These are phyloP conservation scores for Pterophyllum scalare DNA, from an alignment of 2,113 vertebrate genomes.

Conservation along the genomic window DNA sequence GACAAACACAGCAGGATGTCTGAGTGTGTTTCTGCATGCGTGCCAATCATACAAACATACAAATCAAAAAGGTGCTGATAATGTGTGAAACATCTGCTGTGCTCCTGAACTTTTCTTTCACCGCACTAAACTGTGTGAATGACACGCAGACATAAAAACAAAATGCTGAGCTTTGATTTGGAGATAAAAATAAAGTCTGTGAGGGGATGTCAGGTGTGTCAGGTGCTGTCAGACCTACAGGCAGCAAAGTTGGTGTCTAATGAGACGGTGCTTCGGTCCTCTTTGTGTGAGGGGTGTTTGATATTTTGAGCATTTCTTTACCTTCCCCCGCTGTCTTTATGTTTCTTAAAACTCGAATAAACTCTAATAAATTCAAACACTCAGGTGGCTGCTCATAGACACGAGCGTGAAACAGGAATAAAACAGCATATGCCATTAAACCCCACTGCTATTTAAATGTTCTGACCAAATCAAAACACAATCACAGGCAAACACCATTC, in stretches of 20 bases:
- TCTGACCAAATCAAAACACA: too few species aligned
- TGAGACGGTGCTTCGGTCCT: not conserved
- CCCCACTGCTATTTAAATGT: too few species aligned
- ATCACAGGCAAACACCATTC: not conserved
- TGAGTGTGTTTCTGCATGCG: not conserved
- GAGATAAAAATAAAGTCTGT: constrained; percentile 19
- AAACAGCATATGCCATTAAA: too few species aligned
- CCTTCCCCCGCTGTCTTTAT: rapidly evolving
- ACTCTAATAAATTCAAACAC: not conserved
- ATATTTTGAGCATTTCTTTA: not conserved
- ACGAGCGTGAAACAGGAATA: not conserved
- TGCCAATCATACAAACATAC: not conserved
- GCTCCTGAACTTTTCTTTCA: not conserved
- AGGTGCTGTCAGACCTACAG: not conserved
- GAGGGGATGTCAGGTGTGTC: not conserved
- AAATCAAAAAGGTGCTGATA: constrained; percentile 35
- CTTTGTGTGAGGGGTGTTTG: not conserved
- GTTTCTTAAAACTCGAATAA: not conserved
- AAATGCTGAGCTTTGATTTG: not conserved
- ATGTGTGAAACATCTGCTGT: constrained; percentile 26
- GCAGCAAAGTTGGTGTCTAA: not conserved
- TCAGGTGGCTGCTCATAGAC: not conserved
- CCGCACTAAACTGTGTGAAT: not conserved
- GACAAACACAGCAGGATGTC: constrained; percentile 19
- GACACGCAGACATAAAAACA: not conserved